Percentiles rank a stretch among this genome's conserved stretches.
Evolutionary conservation across 1,140 invertebrate genomes (phyloP).

Genomic region (Heliconius congener): DNA sequence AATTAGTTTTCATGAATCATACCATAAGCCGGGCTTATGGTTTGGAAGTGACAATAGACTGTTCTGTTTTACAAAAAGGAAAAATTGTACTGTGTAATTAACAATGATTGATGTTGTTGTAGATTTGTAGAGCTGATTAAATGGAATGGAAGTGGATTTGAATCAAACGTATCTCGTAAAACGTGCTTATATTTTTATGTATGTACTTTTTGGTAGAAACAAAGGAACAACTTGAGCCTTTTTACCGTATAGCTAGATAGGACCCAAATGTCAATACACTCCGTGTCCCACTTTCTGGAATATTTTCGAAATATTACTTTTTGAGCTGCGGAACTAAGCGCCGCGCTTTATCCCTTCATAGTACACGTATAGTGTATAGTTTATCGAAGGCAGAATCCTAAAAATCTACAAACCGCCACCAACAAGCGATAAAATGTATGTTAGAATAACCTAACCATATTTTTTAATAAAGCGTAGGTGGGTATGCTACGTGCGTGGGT

Average conservation of each 20-base stretch:
- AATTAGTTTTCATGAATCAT: conserved; percentile 1
- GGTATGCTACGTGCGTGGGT: background rate
- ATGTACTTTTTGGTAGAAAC: no score
- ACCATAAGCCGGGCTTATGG: background rate
- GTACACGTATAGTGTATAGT: no score
- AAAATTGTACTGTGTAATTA: background rate
- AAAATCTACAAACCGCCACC: background rate
- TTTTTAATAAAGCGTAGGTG: conserved; percentile 5
- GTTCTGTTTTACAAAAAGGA: background rate
- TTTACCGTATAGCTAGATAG: no score
- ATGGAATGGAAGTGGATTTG: background rate
- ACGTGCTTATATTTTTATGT: no score
- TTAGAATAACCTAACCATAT: background rate
- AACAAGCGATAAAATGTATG: background rate
- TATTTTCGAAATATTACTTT: no score
- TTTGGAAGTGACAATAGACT: background rate
- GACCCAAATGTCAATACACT: no score
- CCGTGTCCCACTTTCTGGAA: no score
- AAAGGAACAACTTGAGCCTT: no score
- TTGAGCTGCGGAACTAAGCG: no score
- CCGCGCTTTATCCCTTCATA: no score
- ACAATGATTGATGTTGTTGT: background rate
- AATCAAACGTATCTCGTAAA: background rate
- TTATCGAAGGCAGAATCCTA: no score
- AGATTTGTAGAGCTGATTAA: background rate